phyloP scores from a whole-genome alignment of 2,888 invertebrate genomes.

The Catocala sponsa region DNA sequence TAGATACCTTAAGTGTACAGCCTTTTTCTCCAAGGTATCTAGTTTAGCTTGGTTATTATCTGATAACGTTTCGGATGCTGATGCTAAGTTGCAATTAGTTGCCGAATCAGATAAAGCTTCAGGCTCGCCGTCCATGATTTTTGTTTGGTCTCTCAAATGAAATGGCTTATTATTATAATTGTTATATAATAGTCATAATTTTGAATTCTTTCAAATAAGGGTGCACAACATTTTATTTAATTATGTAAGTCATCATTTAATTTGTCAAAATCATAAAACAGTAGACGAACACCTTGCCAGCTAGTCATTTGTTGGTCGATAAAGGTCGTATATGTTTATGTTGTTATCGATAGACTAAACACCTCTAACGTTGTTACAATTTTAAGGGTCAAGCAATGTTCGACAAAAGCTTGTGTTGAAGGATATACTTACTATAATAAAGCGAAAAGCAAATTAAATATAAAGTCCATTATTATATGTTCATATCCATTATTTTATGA shows the following conservation, averaged over 20 bases:
- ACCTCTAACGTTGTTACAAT: no score
- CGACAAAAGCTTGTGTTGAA: no score
- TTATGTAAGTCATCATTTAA: conserved; percentile 38
- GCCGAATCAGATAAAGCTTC: conserved; percentile 77
- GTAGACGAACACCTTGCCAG: conserved; percentile 45
- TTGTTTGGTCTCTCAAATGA: conserved; percentile 45
- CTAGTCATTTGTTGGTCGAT: conserved; percentile 6
- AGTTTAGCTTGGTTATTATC: conserved; percentile 78
- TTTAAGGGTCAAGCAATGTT: no score
- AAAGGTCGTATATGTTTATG: conserved; percentile 12
- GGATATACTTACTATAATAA: no score
- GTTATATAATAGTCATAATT: conserved; percentile 62
- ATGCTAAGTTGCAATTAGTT: conserved; percentile 74
- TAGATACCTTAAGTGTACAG: conserved; percentile 77
- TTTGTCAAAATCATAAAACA: conserved; percentile 47
- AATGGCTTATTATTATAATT: conserved; percentile 33
- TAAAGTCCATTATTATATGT: no score
- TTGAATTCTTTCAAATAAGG: conserved; percentile 58
- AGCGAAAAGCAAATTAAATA: no score
- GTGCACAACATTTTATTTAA: conserved; percentile 40
- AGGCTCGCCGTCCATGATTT: conserved; percentile 78
- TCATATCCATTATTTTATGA: no score
- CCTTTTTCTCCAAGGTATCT: conserved; percentile 83
- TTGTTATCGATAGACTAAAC: not conserved
- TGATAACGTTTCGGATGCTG: conserved; percentile 73